These are phyloP conservation scores for Drosophila gaucha DNA, from an alignment of 2,888 invertebrate genomes.

Conservation along the genomic window DNA sequence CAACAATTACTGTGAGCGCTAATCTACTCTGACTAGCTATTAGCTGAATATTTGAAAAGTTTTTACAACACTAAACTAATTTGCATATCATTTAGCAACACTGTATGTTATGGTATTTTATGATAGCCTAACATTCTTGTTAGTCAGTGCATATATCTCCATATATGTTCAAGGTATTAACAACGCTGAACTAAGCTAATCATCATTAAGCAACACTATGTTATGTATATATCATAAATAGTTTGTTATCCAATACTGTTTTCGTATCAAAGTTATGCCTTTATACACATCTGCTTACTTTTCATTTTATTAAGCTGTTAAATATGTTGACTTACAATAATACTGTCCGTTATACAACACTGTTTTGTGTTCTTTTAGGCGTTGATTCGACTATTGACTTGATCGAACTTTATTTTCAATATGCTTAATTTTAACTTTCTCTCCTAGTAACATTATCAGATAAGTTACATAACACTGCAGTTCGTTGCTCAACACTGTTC, in stretches of 20 bases:
- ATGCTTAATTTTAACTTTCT: background rate
- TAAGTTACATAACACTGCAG: background rate
- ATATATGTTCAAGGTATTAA: background rate
- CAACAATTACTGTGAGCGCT: background rate
- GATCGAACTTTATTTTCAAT: no score
- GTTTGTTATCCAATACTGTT: no score
- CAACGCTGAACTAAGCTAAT: background rate
- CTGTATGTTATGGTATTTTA: background rate
- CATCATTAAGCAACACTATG: background rate
- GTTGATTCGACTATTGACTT: background rate
- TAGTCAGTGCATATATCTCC: no score
- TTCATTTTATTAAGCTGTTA: background rate
- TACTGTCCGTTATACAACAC: background rate
- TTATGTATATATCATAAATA: no score
- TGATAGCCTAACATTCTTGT: no score
- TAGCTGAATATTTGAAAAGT: background rate
- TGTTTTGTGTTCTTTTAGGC: background rate
- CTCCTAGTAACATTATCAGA: background rate
- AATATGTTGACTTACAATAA: background rate
- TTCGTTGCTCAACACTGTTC: conserved; percentile 1
- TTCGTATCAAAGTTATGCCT: no score
- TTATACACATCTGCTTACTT: background rate
- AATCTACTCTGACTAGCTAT: background rate
- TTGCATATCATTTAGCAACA: background rate
- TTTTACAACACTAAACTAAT: background rate